These are phyloP conservation scores for Aptenodytes patagonicus DNA, from an alignment of 2,113 vertebrate species.

Conservation along the genomic window DNA sequence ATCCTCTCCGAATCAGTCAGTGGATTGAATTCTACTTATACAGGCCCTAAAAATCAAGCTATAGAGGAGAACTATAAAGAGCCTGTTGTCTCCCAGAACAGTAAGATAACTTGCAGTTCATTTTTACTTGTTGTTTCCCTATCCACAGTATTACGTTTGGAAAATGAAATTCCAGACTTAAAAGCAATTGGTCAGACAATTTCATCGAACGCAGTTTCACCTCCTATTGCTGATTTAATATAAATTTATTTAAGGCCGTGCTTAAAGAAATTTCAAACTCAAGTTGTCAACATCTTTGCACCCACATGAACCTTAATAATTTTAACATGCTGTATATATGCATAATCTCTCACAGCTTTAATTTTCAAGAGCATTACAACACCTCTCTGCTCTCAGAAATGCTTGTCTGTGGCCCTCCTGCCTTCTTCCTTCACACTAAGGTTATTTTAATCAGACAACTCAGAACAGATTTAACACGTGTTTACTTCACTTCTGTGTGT, in stretches of 20 bases:
- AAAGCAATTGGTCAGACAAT: background rate
- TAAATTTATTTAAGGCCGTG: background rate
- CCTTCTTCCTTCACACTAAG: background rate
- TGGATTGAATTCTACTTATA: conserved; percentile 50
- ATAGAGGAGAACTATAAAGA: conserved; percentile 33
- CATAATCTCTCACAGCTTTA: background rate
- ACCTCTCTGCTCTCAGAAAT: background rate
- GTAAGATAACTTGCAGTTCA: conserved; percentile 36
- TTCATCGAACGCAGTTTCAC: background rate
- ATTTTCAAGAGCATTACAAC: background rate
- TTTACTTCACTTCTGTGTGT: background rate
- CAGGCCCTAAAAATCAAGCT: conserved; percentile 45
- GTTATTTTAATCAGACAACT: conserved; percentile 8
- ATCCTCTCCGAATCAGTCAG: conserved; percentile 3
- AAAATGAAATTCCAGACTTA: background rate
- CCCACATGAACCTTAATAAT: background rate
- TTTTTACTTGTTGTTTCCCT: background rate
- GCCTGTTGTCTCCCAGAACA: background rate
- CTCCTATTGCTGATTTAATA: background rate
- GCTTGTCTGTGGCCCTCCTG: background rate
- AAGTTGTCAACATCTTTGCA: background rate
- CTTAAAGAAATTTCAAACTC: background rate
- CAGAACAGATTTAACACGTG: background rate
- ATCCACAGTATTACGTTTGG: background rate
- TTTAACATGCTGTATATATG: background rate